Evolutionary conservation across 1,140 invertebrate species (phyloP), one percentile per base, ranked within the genome.

Genomic region (Agrypnia vestita): DNA sequence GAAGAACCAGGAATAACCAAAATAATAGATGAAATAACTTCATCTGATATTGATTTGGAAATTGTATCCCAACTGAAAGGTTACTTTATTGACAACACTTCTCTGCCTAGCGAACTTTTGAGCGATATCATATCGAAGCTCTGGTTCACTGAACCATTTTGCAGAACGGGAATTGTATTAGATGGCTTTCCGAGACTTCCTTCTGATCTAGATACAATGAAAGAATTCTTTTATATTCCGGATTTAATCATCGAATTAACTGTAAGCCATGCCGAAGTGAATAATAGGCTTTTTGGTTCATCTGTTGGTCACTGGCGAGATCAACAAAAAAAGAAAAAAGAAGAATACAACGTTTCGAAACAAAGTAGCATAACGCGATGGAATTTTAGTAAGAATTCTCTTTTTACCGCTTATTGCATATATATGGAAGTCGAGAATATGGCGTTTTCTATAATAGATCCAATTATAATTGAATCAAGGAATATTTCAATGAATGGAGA

Each of bases 171-270:
- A 19, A 85, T 91, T 82, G 86, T 92, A n/a, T 80, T 93, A 43
- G 90, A 92, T 84, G 90, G 88, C 61, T 92, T 90, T 86, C 92
- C 92, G 12, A 89, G 87, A 81, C 84, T 87, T 46, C 82, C 86
- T 10, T 82, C 83, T 69, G 91, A 92, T 84, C 83, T 90, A 9
- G 86, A 91, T 62, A 84, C 87, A 25, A 90, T 91, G 86, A 47
- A 88, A 17, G 53, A 85, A 19, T 82, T 86, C 81, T 90, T 84
- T 84, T 84, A 87, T 35, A 88, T 92, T 43, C 92, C 92, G 11
- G 91, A 93, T 84, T 69, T 92, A 59, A 82, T 92, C 3, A 85
- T 93, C 47, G 86, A 90, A 81, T 80, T 92, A 49, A 83, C 86
- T 72, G 84, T 85, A 49, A 85, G 79, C 79, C 79, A 83, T 7